Evolutionary conservation across 2,797 vertebrate genomes (phyloP).

Genomic region (Eulemur rubriventer): DNA sequence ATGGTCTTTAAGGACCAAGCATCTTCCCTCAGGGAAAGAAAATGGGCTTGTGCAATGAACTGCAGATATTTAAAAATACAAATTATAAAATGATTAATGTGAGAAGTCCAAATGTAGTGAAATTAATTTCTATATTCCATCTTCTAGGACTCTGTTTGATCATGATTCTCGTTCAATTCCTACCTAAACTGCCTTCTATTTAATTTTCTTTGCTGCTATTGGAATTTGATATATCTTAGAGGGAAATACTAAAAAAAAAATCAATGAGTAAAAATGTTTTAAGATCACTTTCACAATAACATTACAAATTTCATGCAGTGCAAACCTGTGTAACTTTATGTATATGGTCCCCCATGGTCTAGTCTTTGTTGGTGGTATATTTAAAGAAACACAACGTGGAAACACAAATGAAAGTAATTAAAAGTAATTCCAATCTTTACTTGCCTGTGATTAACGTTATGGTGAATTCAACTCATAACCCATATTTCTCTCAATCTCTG

Average conservation of each 20-base stretch:
- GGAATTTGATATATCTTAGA: slow-evolving; percentile 14
- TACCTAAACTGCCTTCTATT: not conserved
- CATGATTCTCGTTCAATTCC: not conserved
- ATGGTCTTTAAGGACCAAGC: not conserved
- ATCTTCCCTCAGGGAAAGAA: not conserved
- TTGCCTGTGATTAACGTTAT: not conserved
- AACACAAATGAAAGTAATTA: not conserved
- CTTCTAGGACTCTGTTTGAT: slow-evolving; percentile 1
- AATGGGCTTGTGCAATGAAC: not conserved
- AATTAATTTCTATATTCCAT: not conserved
- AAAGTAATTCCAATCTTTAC: not conserved
- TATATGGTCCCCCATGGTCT: not conserved
- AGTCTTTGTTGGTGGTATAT: not conserved
- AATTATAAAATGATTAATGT: slow-evolving; percentile 25
- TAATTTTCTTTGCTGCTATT: slow-evolving; percentile 21
- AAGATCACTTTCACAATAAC: slow-evolving; percentile 27
- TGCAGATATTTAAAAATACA: slow-evolving; percentile 6
- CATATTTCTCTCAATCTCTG: not conserved
- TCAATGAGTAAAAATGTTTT: not conserved
- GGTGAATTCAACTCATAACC: not conserved
- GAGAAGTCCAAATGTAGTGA: not conserved
- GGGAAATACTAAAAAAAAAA: not conserved
- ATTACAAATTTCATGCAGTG: not conserved
- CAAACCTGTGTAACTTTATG: not conserved
- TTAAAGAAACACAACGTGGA: not conserved